Base-by-base conservation (phyloP, 2,113 vertebrate genomes). In the Noturus placidus region DNA sequence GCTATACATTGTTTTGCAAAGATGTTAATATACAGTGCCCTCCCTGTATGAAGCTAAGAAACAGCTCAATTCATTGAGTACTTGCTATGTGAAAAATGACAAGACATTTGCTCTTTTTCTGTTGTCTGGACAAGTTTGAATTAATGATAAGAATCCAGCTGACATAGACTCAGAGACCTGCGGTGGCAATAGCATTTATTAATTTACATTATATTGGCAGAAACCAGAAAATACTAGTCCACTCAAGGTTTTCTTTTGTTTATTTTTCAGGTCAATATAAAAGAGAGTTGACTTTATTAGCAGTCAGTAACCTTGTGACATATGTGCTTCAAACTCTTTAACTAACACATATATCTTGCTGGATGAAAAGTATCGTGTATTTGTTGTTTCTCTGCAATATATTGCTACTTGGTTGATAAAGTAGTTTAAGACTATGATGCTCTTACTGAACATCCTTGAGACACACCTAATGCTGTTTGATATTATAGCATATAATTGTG, bases 1-100 rank as follows among this genome's bases (percentile, higher is more conserved):
- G n/a, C 50, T 84, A 56, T 57, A 76, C 59, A 85, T 35, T 76
- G 15, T 76, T 74, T 59, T 35, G 27, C 83, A 74, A 65, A 65
- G 20, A n/a, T 65, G 2, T 38, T 35, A 20, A 22, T 38, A 38
- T 46, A 46, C 42, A 46, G 42, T 46, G 42, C 42, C 42, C 42
- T 46, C 22, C 13, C 13, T 46, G 22, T 46, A 50, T 76, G 11
- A 76, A 76, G 42, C 25, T 46, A 13, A 76, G 22, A 79, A 50
- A n/a, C 27, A 78, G 25, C 46, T n/a, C 46, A 27, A 52, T 52
- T 77, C 25, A 52, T 6, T n/a, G 25, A 77, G 27, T 52, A 52
- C 27, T n/a, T 77, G 22, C 25, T 79, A 56, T 20, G 52, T 56
- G 7, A 50, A 56, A 76, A 57, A 20, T 33, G 7, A 17, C 19